phyloP scores from a whole-genome alignment of 2,888 invertebrate genomes.

The Drosophila leonis region DNA sequence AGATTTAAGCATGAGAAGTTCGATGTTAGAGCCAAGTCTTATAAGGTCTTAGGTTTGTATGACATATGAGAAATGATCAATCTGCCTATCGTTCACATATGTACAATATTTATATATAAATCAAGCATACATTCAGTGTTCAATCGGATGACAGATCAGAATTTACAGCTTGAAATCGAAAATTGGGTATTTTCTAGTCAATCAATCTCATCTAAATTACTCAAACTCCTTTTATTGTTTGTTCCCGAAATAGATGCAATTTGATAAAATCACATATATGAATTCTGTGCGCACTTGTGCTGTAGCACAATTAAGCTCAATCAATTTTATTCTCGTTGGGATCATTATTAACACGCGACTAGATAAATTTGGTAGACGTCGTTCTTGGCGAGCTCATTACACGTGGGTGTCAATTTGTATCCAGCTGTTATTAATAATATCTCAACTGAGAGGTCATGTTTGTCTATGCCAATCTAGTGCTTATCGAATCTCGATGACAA shows the following conservation, averaged over 20 bases:
- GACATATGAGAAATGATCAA: not conserved
- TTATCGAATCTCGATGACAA: not conserved
- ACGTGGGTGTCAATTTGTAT: constrained; percentile 28
- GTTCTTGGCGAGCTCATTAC: constrained; percentile 2
- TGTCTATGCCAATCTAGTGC: constrained; percentile 6
- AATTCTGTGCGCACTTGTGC: not conserved
- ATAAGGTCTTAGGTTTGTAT: too few species aligned
- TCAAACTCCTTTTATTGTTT: constrained; percentile 32
- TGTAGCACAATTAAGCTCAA: constrained; percentile 55
- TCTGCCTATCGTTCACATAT: not conserved
- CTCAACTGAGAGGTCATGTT: not conserved
- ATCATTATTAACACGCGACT: constrained; percentile 45
- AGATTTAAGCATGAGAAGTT: too few species aligned
- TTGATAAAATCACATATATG: constrained; percentile 37
- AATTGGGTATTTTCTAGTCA: not conserved
- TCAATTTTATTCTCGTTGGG: constrained; percentile 39
- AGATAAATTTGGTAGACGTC: constrained; percentile 20
- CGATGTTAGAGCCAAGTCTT: too few species aligned
- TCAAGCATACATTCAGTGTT: too few species aligned
- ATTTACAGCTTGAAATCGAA: not conserved
- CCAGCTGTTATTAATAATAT: constrained; percentile 23
- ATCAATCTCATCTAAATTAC: not conserved
- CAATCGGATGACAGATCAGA: too few species aligned
- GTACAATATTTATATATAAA: not conserved
- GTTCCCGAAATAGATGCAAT: constrained; percentile 27